These are phyloP conservation scores for Dinocampus coccinellae DNA, from an alignment of 2,888 invertebrate species.

Conservation along the genomic window DNA sequence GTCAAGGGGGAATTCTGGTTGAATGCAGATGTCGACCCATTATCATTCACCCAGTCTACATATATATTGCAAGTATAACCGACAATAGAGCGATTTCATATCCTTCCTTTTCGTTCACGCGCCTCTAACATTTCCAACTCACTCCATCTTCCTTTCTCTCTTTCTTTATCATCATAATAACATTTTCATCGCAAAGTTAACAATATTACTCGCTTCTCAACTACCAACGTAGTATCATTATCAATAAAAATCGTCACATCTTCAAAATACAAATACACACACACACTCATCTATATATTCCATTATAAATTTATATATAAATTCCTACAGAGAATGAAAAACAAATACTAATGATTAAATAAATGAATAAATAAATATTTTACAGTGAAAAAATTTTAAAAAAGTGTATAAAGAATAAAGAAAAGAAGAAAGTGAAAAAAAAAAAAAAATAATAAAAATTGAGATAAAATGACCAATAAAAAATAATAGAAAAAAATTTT, in stretches of 20 bases:
- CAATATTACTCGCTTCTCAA: conserved; percentile 67
- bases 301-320: no score
- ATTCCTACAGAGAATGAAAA: no score
- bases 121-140: conserved; percentile 34
- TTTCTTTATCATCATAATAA: conserved; percentile 36
- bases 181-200: conserved; percentile 65
- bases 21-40: conserved; percentile 69
- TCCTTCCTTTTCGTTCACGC: conserved; percentile 45
- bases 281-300: background rate
- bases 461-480: no score
- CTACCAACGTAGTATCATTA: conserved; percentile 64
- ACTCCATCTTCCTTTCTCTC: conserved; percentile 30
- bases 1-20: conserved; percentile 57
- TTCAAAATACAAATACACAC: conserved; percentile 51
- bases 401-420: background rate
- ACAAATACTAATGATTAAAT: background rate
- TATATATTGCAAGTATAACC: conserved; percentile 46
- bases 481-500: no score
- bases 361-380: background rate
- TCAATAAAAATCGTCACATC: conserved; percentile 63
- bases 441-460: no score
- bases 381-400: conserved; percentile 13
- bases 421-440: background rate
- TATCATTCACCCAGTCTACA: conserved; percentile 58
- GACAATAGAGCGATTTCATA: conserved; percentile 56